These are phyloP conservation scores for Emydocephalus ijimae DNA, from an alignment of 2,113 vertebrate genomes.

Conservation along the genomic window DNA sequence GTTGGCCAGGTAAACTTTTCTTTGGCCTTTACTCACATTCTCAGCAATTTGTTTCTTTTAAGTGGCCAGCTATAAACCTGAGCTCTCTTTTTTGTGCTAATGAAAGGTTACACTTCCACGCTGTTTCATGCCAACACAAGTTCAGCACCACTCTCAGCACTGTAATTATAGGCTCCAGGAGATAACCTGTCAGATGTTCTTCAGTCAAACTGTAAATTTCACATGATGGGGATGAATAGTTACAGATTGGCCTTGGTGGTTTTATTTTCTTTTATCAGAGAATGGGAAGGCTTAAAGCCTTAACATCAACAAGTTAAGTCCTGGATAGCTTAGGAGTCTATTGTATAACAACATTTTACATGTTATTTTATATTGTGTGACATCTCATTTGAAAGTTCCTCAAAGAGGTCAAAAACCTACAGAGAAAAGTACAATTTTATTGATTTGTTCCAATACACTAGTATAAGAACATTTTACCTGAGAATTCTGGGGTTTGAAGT, in stretches of 20 bases:
- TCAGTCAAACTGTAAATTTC: not conserved
- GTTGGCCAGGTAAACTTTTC: not conserved
- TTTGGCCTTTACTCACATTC: not conserved
- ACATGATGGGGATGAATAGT: not conserved
- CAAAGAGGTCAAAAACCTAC: not conserved
- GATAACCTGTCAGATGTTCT: not conserved
- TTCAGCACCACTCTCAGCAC: not conserved
- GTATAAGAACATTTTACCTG: not conserved
- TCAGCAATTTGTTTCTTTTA: not conserved
- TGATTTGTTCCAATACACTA: not conserved
- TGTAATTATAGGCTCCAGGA: not conserved
- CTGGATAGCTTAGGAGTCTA: not conserved
- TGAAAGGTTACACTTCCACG: not conserved
- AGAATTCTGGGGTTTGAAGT: not conserved
- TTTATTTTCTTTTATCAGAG: not conserved
- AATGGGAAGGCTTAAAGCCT: not conserved
- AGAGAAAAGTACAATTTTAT: not conserved
- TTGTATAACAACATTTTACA: not conserved
- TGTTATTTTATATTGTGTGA: not conserved
- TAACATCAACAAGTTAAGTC: not conserved
- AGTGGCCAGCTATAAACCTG: not conserved
- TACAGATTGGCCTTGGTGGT: not conserved
- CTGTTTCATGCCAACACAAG: not conserved
- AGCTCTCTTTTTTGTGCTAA: not conserved
- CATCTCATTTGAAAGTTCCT: not conserved